phyloP scores from a whole-genome alignment of 2,888 invertebrate species.

The Ochlodes sylvanus region DNA sequence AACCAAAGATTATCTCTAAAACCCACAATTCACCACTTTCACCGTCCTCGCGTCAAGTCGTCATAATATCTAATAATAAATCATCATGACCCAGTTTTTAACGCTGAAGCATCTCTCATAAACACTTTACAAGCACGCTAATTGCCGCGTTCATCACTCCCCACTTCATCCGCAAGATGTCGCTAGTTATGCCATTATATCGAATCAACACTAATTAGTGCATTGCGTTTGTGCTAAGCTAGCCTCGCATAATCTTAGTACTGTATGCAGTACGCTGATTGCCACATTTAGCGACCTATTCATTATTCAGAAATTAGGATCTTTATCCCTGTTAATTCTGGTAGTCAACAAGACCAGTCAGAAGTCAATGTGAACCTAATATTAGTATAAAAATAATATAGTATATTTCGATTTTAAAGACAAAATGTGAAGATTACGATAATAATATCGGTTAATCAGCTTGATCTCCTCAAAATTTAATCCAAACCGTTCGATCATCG shows the following conservation, averaged over 20 bases:
- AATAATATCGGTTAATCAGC: no score
- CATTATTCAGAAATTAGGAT: not conserved
- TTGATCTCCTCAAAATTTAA: no score
- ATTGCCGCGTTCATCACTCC: constrained; percentile 2
- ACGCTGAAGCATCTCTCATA: not conserved
- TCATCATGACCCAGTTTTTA: constrained; percentile 2
- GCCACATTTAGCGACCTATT: not conserved
- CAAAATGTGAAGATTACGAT: no score
- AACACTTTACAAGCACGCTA: constrained; percentile 2
- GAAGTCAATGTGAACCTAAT: no score
- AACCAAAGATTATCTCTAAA: no score
- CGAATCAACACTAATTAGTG: constrained; percentile 7
- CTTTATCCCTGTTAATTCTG: no score
- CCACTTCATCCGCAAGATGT: not conserved
- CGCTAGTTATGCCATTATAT: not conserved
- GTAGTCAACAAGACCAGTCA: no score
- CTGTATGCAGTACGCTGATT: not conserved
- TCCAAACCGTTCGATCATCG: no score
- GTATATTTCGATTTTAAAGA: no score
- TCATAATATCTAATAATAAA: constrained; percentile 1
- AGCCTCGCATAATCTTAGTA: not conserved
- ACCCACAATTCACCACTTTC: not conserved
- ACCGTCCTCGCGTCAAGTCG: not conserved
- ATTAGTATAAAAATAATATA: no score
- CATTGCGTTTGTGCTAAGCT: not conserved